Evolutionary conservation across 2,113 vertebrate genomes (phyloP).

Genomic region (Nansenia antarctica): DNA sequence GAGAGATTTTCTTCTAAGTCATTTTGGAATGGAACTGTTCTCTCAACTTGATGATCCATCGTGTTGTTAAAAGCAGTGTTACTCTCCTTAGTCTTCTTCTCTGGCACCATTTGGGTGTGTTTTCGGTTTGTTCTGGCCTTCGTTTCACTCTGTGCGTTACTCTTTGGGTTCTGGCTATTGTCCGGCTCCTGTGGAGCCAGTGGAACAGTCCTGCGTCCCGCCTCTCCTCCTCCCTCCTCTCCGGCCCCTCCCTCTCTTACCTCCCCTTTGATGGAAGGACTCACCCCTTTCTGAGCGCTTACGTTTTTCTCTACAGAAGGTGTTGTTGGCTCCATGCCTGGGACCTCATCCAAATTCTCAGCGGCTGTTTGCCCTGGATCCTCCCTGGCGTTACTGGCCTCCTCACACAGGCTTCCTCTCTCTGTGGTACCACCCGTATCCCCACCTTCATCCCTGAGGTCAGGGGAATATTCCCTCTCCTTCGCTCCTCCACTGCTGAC

Average conservation of each 20-base stretch:
- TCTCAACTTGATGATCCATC: conserved; percentile 49
- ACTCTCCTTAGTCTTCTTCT: conserved; percentile 24
- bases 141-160: conserved; percentile 35
- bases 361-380: conserved; percentile 40
- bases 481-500: conserved; percentile 31
- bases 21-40: neutral
- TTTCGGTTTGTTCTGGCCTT: conserved; percentile 20
- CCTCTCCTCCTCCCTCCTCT: conserved; percentile 53
- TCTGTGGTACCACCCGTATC: conserved; percentile 44
- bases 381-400: conserved; percentile 37
- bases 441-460: conserved; percentile 39
- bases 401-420: conserved; percentile 50
- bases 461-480: conserved; percentile 30
- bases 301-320: conserved; percentile 57
- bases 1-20: conserved; percentile 26
- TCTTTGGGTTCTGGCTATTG: conserved; percentile 46
- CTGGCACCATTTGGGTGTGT: conserved; percentile 33
- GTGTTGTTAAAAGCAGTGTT: conserved; percentile 8
- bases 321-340: conserved; percentile 60
- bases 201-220: conserved; percentile 51
- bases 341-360: conserved; percentile 46
- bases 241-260: conserved; percentile 65
- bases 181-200: conserved; percentile 53
- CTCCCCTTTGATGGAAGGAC: conserved; percentile 51
- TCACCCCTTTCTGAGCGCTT: conserved; percentile 42